phyloP scores from a whole-genome alignment of 2,888 invertebrate species.

The Busseola fusca region DNA sequence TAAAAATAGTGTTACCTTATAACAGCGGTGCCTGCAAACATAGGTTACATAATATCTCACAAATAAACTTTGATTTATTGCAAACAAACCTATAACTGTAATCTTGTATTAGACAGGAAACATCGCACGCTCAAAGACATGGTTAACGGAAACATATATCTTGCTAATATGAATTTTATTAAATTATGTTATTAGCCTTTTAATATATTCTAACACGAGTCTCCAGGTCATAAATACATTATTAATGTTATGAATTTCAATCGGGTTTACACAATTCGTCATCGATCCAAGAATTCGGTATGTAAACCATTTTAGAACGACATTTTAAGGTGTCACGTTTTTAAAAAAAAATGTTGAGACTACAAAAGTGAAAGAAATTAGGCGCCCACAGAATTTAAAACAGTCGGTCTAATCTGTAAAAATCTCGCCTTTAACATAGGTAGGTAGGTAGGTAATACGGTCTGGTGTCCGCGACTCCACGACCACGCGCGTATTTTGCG shows the following conservation, averaged over 20 bases:
- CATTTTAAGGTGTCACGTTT: background rate
- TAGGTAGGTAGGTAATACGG: too few relatives aligned
- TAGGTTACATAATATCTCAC: constrained; percentile 23
- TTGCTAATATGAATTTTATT: constrained; percentile 30
- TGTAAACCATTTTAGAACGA: background rate
- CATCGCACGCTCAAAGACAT: constrained; percentile 23
- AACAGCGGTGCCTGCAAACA: background rate
- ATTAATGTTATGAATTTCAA: constrained; percentile 18
- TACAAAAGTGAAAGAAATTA: background rate
- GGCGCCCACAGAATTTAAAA: background rate
- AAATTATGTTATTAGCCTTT: constrained; percentile 25
- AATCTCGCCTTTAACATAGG: too few relatives aligned
- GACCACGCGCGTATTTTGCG: too few relatives aligned
- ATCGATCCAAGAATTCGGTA: background rate
- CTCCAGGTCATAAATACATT: constrained; percentile 20
- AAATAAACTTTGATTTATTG: constrained; percentile 22
- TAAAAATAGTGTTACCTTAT: background rate
- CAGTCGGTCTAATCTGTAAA: background rate
- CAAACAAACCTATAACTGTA: constrained; percentile 11
- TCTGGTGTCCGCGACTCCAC: too few relatives aligned
- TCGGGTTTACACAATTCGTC: background rate
- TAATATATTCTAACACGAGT: constrained; percentile 29
- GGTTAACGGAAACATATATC: constrained; percentile 37
- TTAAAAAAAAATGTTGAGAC: background rate
- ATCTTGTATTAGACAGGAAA: constrained; percentile 26